Base-by-base conservation (phyloP, 2,113 vertebrate genomes). In the Sylvietta virens region DNA sequence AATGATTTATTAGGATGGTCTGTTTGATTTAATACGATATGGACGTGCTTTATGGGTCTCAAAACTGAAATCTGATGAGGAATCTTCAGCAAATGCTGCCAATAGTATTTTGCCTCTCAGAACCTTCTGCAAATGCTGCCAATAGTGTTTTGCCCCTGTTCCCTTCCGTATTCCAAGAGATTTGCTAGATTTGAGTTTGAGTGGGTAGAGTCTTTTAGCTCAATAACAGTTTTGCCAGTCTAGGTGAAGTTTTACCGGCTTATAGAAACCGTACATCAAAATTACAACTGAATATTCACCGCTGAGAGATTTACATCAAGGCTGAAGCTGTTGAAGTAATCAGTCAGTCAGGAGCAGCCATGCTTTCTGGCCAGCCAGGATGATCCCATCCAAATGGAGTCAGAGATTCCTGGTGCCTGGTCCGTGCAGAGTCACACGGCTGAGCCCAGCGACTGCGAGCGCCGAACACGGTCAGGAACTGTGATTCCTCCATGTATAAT, bases 401-500 rank as follows among this genome's bases (percentile, higher is more conserved):
- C 50, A 47, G 58, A n/a, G n/a, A n/a, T n/a, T n/a, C n/a, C n/a
- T n/a, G 0, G 37, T 16, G 42, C 71, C 74, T 37, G 81, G 16
- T 33, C 70, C 2, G 0, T 44, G 92, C 54, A 60, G 91, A 83
- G 51, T 40, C 62, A 57, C 70, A 45, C 4, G 0, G 8, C 1
- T 13, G 37, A 94, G 23, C 71, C 0, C 3, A 51, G 74, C 0
- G 2, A 7, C 11, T 67, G 66, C 1, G 1, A 73, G 31, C 5
- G 6, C 83, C 6, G 11, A 94, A 11, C 60, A 3, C 64, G 28
- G 0, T 56, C 81, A 82, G 82, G 67, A 88, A 72, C 24, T 18
- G 45, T 61, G 92, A 85, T 93, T 90, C 50, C 81, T 72, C 82
- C 94, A 72, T 90, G 85, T 28, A 69, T 88, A 79, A 94, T 97